phyloP scores from a whole-genome alignment of 2,888 invertebrate species.

The Serripes groenlandicus region DNA sequence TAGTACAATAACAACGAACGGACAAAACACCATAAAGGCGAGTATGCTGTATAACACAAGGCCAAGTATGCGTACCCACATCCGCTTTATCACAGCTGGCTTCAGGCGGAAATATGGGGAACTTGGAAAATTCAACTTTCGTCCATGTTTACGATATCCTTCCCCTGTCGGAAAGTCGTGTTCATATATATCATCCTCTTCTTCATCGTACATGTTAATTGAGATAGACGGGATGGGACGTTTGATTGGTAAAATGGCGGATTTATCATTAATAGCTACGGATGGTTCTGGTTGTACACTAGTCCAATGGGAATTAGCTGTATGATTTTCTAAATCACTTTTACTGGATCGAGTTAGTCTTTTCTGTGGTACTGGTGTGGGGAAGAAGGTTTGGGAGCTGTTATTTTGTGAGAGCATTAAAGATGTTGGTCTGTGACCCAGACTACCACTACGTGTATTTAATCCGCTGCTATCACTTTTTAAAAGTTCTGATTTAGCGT shows the following conservation, averaged over 20 bases:
- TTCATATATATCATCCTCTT: constrained; percentile 26
- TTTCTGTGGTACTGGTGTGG: constrained; percentile 59
- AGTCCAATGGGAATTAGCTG: neutral
- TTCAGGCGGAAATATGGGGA: constrained; percentile 86
- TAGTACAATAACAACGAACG: constrained; percentile 86
- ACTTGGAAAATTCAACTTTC: constrained; percentile 80
- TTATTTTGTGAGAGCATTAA: constrained; percentile 47
- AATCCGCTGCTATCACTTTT: constrained; percentile 50
- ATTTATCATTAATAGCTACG: constrained; percentile 40
- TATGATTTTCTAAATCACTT: constrained; percentile 10
- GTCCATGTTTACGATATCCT: constrained; percentile 72
- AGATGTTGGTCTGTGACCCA: constrained; percentile 57
- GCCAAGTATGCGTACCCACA: constrained; percentile 78
- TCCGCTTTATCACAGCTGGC: constrained; percentile 86
- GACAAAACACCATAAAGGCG: constrained; percentile 87
- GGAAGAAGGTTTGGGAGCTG: constrained; percentile 49
- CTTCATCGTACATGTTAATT: constrained; percentile 13
- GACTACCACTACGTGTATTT: constrained; percentile 56
- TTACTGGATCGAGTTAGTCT: constrained; percentile 52
- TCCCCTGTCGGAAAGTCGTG: constrained; percentile 66
- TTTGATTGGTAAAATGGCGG: constrained; percentile 47
- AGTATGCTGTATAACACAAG: constrained; percentile 82
- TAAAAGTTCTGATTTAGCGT: constrained; percentile 21
- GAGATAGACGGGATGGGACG: constrained; percentile 25
- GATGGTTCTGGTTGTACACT: constrained; percentile 32